phyloP scores from a whole-genome alignment of 2,888 invertebrate genomes.

The Rhorus exstirpatorius region DNA sequence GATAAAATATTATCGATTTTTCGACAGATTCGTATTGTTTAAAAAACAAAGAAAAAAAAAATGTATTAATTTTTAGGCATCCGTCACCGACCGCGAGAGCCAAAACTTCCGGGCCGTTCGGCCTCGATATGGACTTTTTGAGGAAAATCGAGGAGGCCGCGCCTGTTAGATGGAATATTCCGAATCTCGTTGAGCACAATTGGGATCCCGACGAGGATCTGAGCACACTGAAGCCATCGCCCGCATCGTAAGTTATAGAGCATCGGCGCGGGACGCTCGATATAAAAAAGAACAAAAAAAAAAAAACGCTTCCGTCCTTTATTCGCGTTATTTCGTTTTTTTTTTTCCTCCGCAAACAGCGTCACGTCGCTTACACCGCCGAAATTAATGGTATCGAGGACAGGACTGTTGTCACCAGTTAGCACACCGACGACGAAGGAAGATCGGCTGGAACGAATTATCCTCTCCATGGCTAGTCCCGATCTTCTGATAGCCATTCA shows the following conservation, averaged over 20 bases:
- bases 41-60: not conserved
- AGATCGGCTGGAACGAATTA: constrained; percentile 86
- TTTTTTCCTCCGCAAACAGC: constrained; percentile 82
- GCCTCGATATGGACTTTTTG: constrained; percentile 91
- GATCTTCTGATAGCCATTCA: constrained; percentile 89
- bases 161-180: constrained; percentile 83
- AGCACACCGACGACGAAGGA: constrained; percentile 86
- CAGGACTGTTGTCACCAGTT: constrained; percentile 84
- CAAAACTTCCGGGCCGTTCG: constrained; percentile 91
- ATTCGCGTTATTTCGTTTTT: too few species aligned
- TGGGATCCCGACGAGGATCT: constrained; percentile 80
- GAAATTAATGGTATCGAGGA: constrained; percentile 85
- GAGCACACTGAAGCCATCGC: constrained; percentile 73
- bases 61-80: constrained; percentile 72
- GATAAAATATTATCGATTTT: not conserved
- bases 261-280: too few species aligned
- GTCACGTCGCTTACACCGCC: constrained; percentile 88
- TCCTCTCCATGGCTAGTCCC: constrained; percentile 89
- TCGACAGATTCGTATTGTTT: too few species aligned
- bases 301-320: too few species aligned
- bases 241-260: constrained; percentile 79
- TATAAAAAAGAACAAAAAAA: too few species aligned
- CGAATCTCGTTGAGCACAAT: constrained; percentile 84
- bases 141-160: constrained; percentile 89
- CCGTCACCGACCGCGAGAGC: constrained; percentile 75